Base-by-base conservation (phyloP, 2,113 vertebrate species). In the Myanophis thanlyinensis region DNA sequence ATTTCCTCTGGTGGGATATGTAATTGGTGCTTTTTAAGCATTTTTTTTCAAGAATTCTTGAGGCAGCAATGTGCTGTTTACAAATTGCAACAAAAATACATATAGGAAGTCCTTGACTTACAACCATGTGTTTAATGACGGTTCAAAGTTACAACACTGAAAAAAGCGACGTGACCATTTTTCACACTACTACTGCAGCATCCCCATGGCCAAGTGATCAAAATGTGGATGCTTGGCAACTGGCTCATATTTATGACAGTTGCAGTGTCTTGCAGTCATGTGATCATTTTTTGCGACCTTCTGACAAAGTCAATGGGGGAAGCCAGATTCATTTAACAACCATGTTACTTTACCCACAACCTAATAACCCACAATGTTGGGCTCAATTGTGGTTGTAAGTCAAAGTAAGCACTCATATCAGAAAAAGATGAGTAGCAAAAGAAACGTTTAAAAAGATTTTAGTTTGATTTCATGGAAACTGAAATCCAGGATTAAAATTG, bases 1-100 rank as follows among this genome's bases (percentile, higher is more conserved):
- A 85, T 84, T 92, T 92, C 35, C 87, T 92, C 52, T 84, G 25
- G 27, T 1, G 15, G 3, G 25, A 44, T 22, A 56, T 48, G 40
- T 92, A 92, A 89, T 89, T 85, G 25, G 44, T 56, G 53, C 62
- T 85, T 92, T 56, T 89, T 25, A 85, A 59, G n/a, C 27, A 85
- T 35, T 56, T 56, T 35, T 56, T 56, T 53, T 52, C 10, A 44
- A 80, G 35, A 22, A 22, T 80, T 80, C 73, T 44, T 80, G 35
- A 80, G 35, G 35, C 18, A 80, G 18, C 7, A 80, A n/a, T n/a
- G 3, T 44, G 73, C 15, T 44, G 7, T 80, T 80, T 44, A 80
- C 35, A 80, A 80, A 80, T 80, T 9, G 35, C 73, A 80, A 80
- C 15, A 54, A 59, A 67, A 67, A 62, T n/a, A 13, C 59, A n/a